Percentiles rank a stretch among this genome's conserved stretches.
These are phyloP conservation scores for Achlya flavicornis DNA, from an alignment of 2,888 invertebrate genomes.

Conservation along the genomic window DNA sequence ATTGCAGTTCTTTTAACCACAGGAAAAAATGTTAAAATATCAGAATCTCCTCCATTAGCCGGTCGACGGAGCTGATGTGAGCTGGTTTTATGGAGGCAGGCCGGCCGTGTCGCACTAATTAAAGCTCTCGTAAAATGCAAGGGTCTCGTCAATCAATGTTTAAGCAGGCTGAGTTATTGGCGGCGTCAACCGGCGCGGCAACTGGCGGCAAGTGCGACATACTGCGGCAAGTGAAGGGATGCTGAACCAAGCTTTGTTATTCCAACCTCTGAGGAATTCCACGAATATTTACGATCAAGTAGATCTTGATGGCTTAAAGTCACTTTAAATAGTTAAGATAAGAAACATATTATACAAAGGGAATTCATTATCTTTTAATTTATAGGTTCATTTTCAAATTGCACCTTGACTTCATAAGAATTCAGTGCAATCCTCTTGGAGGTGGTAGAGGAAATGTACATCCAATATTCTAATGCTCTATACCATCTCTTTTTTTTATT, in stretches of 20 bases:
- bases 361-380: neutral
- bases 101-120: slow-evolving; percentile 70
- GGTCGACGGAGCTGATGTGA: slow-evolving; percentile 17
- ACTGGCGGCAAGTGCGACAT: slow-evolving; percentile 27
- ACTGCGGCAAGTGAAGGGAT: slow-evolving; percentile 24
- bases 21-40: slow-evolving; percentile 7
- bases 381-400: neutral
- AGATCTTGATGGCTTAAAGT: neutral
- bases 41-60: slow-evolving; percentile 29
- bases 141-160: slow-evolving; percentile 74
- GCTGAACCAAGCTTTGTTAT: slow-evolving; percentile 12
- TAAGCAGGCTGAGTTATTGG: slow-evolving; percentile 66
- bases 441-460: neutral
- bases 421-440: neutral
- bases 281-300: slow-evolving; percentile 4
- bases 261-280: slow-evolving; percentile 1
- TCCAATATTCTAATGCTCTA: too few relatives aligned
- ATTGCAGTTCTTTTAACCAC: neutral
- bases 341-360: neutral
- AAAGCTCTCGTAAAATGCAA: slow-evolving; percentile 71
- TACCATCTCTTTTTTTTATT: too few relatives aligned
- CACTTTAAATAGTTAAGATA: neutral
- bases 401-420: neutral
- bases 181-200: slow-evolving; percentile 41
- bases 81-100: slow-evolving; percentile 58